Conservation (phyloP, 2,888 invertebrate genomes). For the Cantharis lateralis region DNA sequence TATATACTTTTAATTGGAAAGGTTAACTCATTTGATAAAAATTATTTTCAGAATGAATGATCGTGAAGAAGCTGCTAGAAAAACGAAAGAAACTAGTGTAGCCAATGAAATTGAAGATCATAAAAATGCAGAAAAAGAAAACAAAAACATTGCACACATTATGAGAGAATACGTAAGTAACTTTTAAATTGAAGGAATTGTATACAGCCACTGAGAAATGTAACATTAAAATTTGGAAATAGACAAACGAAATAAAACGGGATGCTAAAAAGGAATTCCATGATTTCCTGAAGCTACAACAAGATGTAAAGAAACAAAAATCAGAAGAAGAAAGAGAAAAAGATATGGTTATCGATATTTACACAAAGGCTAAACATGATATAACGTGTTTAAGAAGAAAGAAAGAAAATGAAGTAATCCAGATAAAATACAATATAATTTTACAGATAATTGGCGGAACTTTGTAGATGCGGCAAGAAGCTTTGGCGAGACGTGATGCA, state of each 20-base stretch:
- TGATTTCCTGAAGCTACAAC: conserved; percentile 17
- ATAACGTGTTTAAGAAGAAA: conserved; percentile 54
- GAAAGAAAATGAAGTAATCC: conserved; percentile 48
- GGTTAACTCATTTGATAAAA: background rate
- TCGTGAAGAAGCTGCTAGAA: conserved; percentile 28
- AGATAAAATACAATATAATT: background rate
- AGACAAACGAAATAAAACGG: conserved; percentile 24
- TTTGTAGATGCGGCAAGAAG: conserved; percentile 53
- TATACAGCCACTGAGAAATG: no score
- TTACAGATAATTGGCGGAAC: background rate
- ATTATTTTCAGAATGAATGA: conserved; percentile 34
- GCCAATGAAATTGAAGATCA: conserved; percentile 48
- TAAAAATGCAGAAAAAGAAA: conserved; percentile 47
- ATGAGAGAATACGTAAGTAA: conserved; percentile 45
- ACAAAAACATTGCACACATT: conserved; percentile 44
- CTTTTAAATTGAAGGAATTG: no score
- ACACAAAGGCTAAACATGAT: conserved; percentile 54
- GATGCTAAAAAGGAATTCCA: conserved; percentile 44
- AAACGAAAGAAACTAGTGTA: conserved; percentile 39
- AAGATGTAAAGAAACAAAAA: conserved; percentile 47
- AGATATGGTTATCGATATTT: conserved; percentile 55
- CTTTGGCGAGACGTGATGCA: conserved; percentile 54
- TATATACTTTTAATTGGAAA: background rate
- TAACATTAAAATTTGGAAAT: background rate
- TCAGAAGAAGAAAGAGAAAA: conserved; percentile 56